Evolutionary conservation across 2,797 vertebrate genomes (phyloP), one percentile per base, ranked within the genome.

Genomic region (Smutsia temminckii): DNA sequence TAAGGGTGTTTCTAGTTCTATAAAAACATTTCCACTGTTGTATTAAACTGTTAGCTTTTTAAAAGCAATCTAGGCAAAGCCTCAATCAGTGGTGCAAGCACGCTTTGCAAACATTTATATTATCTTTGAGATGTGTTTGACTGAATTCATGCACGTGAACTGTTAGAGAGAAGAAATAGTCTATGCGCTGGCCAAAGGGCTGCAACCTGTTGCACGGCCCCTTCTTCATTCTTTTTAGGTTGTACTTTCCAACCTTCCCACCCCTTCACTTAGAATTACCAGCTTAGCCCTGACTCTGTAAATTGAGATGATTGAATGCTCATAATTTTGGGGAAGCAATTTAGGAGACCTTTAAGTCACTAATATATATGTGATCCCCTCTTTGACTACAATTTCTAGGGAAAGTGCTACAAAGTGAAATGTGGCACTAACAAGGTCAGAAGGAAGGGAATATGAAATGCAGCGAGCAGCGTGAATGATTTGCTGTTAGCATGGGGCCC

Each of bases 401-500:
- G 97, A 89, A 98, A 98, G 80, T 94, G 94, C 93, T 97, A 61
- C 95, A 94, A 96, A 97, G 97, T 98, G 98, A 96, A 98, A 97
- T 85, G 93, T 97, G 95, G 96, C 93, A 96, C 97, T 98, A 98
- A 98, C 97, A 98, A 98, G 98, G 98, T 97, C 83, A 84, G 95
- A 96, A 97, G 97, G 96, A 97, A 98, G 96, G 97, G 97, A 98
- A 98, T 98, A 98, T 98, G 97, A 98, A 98, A 98, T 98, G 98
- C 98, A 97, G 96, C 95, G 37, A 98, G 97, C 98, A 98, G 98
- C 96, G 96, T 98, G 98, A 98, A 97, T 95, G 95, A 98, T 98
- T 98, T 98, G 98, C 98, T 98, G 98, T 98, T 98, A 98, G 98
- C 98, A 97, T 98, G 98, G 97, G 98, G 97, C 97, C 98, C 97